These are phyloP conservation scores for Lasioglossum figueresi DNA, from an alignment of 2,888 invertebrate species.

Conservation along the genomic window DNA sequence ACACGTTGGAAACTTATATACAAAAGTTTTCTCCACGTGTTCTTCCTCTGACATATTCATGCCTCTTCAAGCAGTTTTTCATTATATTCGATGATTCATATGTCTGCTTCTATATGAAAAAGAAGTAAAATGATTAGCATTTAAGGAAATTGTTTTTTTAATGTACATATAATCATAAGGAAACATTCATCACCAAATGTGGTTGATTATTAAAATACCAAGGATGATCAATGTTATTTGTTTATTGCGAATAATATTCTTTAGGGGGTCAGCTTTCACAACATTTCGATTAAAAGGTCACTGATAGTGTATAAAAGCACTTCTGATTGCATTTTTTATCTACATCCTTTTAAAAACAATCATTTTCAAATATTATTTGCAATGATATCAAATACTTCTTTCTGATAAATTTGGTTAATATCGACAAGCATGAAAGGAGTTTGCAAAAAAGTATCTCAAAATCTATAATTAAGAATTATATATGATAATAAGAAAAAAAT, in stretches of 20 bases:
- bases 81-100: constrained; percentile 38
- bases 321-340: constrained; percentile 55
- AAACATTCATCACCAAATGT: constrained; percentile 9
- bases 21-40: constrained; percentile 78
- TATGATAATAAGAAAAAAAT: constrained; percentile 16
- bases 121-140: not conserved
- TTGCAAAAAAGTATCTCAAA: not conserved
- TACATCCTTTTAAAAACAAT: constrained; percentile 56
- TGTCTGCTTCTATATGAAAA: constrained; percentile 14
- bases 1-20: constrained; percentile 86
- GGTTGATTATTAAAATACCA: constrained; percentile 40
- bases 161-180: constrained; percentile 12
- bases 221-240: constrained; percentile 42
- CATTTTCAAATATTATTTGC: constrained; percentile 52
- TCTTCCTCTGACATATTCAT: constrained; percentile 77
- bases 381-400: constrained; percentile 45
- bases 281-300: constrained; percentile 56
- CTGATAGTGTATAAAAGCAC: constrained; percentile 60
- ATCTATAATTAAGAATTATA: not conserved
- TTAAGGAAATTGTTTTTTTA: not conserved
- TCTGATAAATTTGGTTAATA: constrained; percentile 32
- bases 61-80: constrained; percentile 36
- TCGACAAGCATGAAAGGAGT: not conserved
- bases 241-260: constrained; percentile 44
- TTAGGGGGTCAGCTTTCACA: constrained; percentile 66